Evolutionary conservation across 1,140 invertebrate species (phyloP).

Genomic region (Platorchestia sp.): DNA sequence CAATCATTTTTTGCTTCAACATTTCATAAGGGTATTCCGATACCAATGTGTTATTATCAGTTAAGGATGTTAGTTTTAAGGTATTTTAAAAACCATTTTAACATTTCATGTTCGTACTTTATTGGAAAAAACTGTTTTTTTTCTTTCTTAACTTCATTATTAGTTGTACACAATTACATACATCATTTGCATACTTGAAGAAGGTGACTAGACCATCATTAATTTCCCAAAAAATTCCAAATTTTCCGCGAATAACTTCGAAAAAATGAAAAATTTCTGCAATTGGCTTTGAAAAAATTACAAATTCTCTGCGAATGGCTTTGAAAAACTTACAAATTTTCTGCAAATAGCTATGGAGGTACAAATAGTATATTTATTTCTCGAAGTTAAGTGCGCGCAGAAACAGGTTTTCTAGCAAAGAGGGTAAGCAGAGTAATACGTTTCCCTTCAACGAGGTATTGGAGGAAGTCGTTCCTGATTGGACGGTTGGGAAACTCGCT

Average conservation of each 20-base stretch:
- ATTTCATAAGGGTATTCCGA: too few relatives aligned
- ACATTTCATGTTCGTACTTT: too few relatives aligned
- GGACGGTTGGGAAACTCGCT: slow-evolving; percentile 24
- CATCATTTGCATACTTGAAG: too few relatives aligned
- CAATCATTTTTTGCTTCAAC: too few relatives aligned
- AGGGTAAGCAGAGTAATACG: not conserved
- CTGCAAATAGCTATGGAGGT: too few relatives aligned
- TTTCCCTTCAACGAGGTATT: slow-evolving; percentile 39
- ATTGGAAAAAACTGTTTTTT: too few relatives aligned
- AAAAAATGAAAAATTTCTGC: not conserved
- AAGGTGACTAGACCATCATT: not conserved
- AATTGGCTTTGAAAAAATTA: not conserved
- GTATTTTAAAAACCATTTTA: too few relatives aligned
- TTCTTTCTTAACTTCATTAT: too few relatives aligned
- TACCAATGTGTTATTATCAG: too few relatives aligned
- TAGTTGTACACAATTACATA: too few relatives aligned
- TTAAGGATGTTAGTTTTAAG: too few relatives aligned
- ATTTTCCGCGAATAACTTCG: not conserved
- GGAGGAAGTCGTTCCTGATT: slow-evolving; percentile 39
- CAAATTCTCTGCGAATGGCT: not conserved
- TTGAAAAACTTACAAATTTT: not conserved
- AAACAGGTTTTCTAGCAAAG: slow-evolving; percentile 1
- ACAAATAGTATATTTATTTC: not conserved
- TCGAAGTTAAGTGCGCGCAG: not conserved
- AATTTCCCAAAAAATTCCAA: not conserved